Evolutionary conservation across 2,888 invertebrate species (phyloP).

Genomic region (Fissipunctia ypsillon): DNA sequence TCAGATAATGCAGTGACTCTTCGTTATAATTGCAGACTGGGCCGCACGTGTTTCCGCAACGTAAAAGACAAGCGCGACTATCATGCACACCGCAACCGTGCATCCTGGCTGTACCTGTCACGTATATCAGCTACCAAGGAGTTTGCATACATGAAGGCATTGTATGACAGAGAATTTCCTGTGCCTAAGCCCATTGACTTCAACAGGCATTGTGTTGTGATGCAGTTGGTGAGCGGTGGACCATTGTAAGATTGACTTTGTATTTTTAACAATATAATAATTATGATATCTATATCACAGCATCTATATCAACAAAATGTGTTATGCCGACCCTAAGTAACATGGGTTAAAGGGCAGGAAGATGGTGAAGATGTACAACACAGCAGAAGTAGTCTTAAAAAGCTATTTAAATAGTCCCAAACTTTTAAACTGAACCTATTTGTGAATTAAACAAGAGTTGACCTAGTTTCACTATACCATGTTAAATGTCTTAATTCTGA

Average conservation of each 20-base stretch:
- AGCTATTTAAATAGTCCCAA: too few species aligned
- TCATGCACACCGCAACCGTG: constrained; percentile 96
- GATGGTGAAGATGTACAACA: too few species aligned
- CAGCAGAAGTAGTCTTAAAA: too few species aligned
- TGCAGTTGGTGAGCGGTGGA: constrained; percentile 97
- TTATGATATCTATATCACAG: neutral
- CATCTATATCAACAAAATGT: too few species aligned
- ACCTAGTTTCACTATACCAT: too few species aligned
- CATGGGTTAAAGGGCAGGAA: too few species aligned
- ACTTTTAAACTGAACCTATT: too few species aligned
- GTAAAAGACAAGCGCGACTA: constrained; percentile 99
- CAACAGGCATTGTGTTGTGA: constrained; percentile 98
- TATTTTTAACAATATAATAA: neutral
- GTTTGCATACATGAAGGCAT: constrained; percentile 99
- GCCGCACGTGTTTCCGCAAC: constrained; percentile 98
- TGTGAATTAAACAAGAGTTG: too few species aligned
- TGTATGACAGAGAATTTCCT: constrained; percentile 97
- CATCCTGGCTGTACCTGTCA: constrained; percentile 99
- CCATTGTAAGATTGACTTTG: constrained; percentile 92
- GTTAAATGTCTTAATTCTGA: too few species aligned
- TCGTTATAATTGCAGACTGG: constrained; percentile 91
- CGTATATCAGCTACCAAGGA: constrained; percentile 99
- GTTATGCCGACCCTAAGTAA: too few species aligned
- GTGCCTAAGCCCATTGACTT: constrained; percentile 98
- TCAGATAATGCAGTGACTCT: neutral